Base-by-base conservation (phyloP, 2,888 invertebrate species). In the Boloria selene region DNA sequence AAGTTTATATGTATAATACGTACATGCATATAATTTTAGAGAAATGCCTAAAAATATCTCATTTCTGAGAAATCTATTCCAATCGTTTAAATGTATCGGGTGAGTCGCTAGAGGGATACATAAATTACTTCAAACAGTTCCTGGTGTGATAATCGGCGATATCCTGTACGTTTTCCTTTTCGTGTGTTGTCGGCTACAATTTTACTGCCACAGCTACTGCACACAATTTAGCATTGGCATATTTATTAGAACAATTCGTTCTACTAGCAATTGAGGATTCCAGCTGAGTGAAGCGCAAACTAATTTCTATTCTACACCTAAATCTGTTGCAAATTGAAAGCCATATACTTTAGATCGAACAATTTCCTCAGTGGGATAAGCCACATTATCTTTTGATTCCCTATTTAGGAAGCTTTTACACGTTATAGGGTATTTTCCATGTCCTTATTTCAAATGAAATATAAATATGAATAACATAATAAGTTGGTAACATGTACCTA, bases 141-240 rank as follows among this genome's bases (percentile, higher is more conserved):
- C 79, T 72, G 71, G 72, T 75, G 44, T 77, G 76, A 79, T 79
- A 79, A 81, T 75, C 76, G 74, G 62, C 67, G 65, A 79, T 77
- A 79, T 82, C 80, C 83, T 78, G 75, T 54, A 69, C 53, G 70
- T 47, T 64, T 70, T 68, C 69, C 71, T 66, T 69, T 61, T 65
- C 70, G 60, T 71, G 54, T 50, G 54, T 54, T 67, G 64, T 69
- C 72, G 63, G 70, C 68, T 72, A 66, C 69, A 74, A 76, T 73
- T 77, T 73, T 71, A 74, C 69, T 68, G 61, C 65, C 69, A 70
- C 64, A 4, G 56, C 31, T 51, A 17, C 44, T 71, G 71, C 68
- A 68, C 66, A 65, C 69, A 61, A 64, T 66, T 69, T 61, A 58
- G 61, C 65, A 67, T 68, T 70, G 68, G 63, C 71, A 68, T 73